Base-by-base conservation (phyloP, 1,140 invertebrate species). In the Ceratosolen solmsi region DNA sequence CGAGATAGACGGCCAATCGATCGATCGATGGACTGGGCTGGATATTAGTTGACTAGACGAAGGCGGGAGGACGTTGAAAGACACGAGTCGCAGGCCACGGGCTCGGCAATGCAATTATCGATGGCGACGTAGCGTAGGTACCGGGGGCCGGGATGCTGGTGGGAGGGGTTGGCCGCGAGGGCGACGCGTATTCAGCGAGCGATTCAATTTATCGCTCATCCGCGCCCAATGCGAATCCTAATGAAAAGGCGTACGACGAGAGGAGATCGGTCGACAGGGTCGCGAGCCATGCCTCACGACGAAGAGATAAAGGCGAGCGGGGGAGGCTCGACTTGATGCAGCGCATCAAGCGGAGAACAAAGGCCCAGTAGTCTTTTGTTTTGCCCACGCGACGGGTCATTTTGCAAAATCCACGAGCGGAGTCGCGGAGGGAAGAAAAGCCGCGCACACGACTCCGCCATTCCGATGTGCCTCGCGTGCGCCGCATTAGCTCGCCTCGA, bases 381-480 rank as follows among this genome's bases (percentile, higher is more conserved):
- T 81, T 58, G 79, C 79, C 79, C 72, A 74, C 79, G 79, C 79
- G 72, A 81, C 60, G 54, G 72, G 58, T 80, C 70, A 54, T 80
- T 80, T 80, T 72, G 79, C 79, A 74, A 80, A 80, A 80, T 74
- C 56, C 33, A 54, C 17, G 13, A 33, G 8, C 2, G 13, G 75
- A 65, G 20, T 36, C 46, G 46, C n/a, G n/a, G 27, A 36, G 63
- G 63, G 49, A 33, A 49, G 30, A 15, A 41, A 27, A 41, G 25
- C n/a, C 41, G 41, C 70, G 38, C 17, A 46, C 20, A 46, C 38
- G 38, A 49, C 41, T 54, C 54, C 60, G 63, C 78, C 71, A 79
- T 79, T 79, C 54, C 51, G 38, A 79, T 72, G 33, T 54, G 30
- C 51, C 25, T 72, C 68, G 68, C 68, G 49, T 51, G 41, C 41